Evolutionary conservation across 1,140 invertebrate genomes (phyloP).

Genomic region (Pseudobourletiella spinata): DNA sequence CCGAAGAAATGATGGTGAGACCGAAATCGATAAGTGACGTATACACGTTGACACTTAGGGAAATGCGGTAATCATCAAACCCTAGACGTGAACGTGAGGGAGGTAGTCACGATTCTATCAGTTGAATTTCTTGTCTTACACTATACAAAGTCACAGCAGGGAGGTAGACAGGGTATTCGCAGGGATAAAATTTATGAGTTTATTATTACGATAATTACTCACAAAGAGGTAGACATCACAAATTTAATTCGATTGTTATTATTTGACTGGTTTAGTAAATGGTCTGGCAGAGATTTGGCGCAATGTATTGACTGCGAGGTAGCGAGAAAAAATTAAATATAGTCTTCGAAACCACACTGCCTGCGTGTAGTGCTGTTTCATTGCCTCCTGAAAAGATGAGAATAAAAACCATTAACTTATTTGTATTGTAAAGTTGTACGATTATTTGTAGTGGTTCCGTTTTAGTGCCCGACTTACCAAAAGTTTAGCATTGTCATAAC

Average conservation of each 20-base stretch:
- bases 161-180: too few species aligned
- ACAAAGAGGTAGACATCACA: neutral
- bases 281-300: neutral
- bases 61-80: too few species aligned
- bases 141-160: too few species aligned
- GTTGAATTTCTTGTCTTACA: too few species aligned
- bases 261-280: neutral
- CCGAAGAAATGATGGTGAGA: too few species aligned
- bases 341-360: conserved; percentile 85
- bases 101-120: too few species aligned
- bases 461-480: conserved; percentile 35
- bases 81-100: too few species aligned
- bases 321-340: conserved; percentile 82
- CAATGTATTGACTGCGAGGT: conserved; percentile 76
- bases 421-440: neutral
- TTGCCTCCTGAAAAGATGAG: conserved; percentile 54
- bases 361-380: conserved; percentile 77
- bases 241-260: neutral
- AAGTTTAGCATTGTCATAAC: conserved; percentile 31
- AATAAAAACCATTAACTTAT: conserved; percentile 16
- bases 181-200: too few species aligned
- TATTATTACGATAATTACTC: too few species aligned
- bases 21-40: too few species aligned
- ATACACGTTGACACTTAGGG: too few species aligned
- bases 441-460: neutral